Conservation (phyloP, 1,140 invertebrate species). For the Lucilia cuprina region DNA sequence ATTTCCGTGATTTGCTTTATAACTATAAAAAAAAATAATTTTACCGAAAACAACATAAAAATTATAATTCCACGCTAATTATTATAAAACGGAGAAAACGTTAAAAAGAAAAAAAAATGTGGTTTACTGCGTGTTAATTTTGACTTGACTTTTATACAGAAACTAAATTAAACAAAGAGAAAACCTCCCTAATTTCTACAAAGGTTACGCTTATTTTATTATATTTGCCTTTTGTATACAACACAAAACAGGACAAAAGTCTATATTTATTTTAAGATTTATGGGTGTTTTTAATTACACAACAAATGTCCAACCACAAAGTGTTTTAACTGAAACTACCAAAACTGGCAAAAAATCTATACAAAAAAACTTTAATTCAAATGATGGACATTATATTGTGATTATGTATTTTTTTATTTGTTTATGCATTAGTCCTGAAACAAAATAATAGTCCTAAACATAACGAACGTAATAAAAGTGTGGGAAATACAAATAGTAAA, state of each 20-base stretch:
- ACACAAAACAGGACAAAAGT: not conserved
- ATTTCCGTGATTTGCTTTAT: too few species aligned
- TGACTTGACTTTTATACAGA: not conserved
- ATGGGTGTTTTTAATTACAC: slow-evolving; percentile 18
- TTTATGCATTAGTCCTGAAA: not conserved
- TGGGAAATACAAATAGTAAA: slow-evolving; percentile 11
- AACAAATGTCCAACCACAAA: slow-evolving; percentile 21
- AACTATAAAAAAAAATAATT: too few species aligned
- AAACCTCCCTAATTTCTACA: slow-evolving; percentile 26
- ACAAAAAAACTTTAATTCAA: not conserved
- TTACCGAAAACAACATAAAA: not conserved
- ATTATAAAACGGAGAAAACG: not conserved
- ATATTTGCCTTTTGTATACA: not conserved
- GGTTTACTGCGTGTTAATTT: slow-evolving; percentile 1
- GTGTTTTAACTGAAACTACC: not conserved
- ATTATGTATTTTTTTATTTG: not conserved
- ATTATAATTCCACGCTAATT: not conserved
- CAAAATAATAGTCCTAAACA: not conserved
- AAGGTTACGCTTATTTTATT: slow-evolving; percentile 16
- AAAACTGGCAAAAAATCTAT: not conserved
- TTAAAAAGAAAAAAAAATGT: not conserved
- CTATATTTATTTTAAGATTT: slow-evolving; percentile 34
- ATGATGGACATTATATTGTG: not conserved
- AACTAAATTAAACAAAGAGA: too few species aligned
- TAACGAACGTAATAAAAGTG: not conserved